Percentiles rank a stretch among this genome's conserved stretches.
These are phyloP conservation scores for Ceuthmochares aereus DNA, from an alignment of 2,113 vertebrate genomes.

Conservation along the genomic window DNA sequence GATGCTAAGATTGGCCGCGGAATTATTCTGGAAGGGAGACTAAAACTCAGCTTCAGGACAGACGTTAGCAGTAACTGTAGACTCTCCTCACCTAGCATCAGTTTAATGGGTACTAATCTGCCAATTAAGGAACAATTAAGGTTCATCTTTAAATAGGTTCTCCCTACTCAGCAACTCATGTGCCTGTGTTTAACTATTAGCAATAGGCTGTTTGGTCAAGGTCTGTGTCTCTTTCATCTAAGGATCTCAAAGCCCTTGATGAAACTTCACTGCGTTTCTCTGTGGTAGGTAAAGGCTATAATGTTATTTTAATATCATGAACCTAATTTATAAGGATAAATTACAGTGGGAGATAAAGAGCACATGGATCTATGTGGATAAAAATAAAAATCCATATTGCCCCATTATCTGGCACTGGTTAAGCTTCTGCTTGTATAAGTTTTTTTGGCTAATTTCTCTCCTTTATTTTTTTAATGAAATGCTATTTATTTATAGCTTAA, in stretches of 20 bases:
- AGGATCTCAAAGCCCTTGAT: slow-evolving; percentile 50
- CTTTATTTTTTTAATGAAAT: slow-evolving; percentile 25
- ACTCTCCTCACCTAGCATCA: not conserved
- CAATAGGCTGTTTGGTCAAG: not conserved
- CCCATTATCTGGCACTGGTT: slow-evolving; percentile 64
- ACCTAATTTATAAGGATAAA: slow-evolving; percentile 61
- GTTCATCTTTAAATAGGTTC: not conserved
- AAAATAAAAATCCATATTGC: slow-evolving; percentile 60
- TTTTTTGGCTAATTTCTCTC: slow-evolving; percentile 63
- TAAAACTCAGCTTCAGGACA: not conserved
- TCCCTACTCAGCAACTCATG: slow-evolving; percentile 14
- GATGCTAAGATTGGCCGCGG: not conserved
- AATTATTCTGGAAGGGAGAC: not conserved
- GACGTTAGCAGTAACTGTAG: not conserved
- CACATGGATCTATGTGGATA: slow-evolving; percentile 41
- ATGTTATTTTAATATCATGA: slow-evolving; percentile 61
- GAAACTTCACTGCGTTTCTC: slow-evolving; percentile 16
- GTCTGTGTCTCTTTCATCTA: slow-evolving; percentile 34
- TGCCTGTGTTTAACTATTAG: not conserved
- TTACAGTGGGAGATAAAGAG: slow-evolving; percentile 63
- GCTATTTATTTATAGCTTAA: slow-evolving; percentile 66
- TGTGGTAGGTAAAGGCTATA: slow-evolving; percentile 63
- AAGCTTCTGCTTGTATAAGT: slow-evolving; percentile 44
- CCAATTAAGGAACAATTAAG: slow-evolving; percentile 32
- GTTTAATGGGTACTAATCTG: slow-evolving; percentile 33